Base-by-base conservation (phyloP, 2,113 vertebrate genomes). In the Tragulus kanchil region DNA sequence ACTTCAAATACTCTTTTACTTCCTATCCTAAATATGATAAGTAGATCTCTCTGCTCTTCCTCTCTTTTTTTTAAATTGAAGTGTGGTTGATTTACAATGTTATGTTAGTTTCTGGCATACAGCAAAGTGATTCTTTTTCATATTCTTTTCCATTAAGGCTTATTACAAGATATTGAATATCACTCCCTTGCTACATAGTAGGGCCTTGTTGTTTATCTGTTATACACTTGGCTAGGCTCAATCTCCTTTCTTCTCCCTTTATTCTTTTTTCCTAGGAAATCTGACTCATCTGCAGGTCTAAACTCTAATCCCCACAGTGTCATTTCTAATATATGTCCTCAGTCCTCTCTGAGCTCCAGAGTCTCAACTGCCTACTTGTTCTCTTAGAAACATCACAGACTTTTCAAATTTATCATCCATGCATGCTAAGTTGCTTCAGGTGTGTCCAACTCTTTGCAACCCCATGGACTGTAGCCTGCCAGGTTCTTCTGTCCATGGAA, bases 1-100 rank as follows among this genome's bases (percentile, higher is more conserved):
- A 82, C 65, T 75, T 81, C 59, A 67, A 83, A 93, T 36, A 92
- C 28, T 67, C 6, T n/a, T 58, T 94, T 59, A n/a, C 86, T 94
- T 48, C 45, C 23, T 88, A 19, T 6, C 16, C 10, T 78, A 36
- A 36, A 36, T 87, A 1, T 31, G 26, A 25, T 26, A 90, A 95
- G 9, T 50, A 82, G 31, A 75, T 79, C 21, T 77, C 28, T 52
- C 23, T 17, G 61, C 54, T 56, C 16, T 15, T 56, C 13, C 12
- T 56, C 54, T 56, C 16, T 56, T 56, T 56, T 56, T 14, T 54
- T 15, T 15, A 56, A 13, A 56, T 56, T 4, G 3, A 16, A 56
- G 54, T 56, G 16, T 56, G 16, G 54, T 56, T 56, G 12, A 56
- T 56, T 56, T 56, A 56, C 14, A 56, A 56, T 56, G 54, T 54